phyloP scores from a whole-genome alignment of 23 tunicate genomes.

The Clavelina lepadiformis region DNA sequence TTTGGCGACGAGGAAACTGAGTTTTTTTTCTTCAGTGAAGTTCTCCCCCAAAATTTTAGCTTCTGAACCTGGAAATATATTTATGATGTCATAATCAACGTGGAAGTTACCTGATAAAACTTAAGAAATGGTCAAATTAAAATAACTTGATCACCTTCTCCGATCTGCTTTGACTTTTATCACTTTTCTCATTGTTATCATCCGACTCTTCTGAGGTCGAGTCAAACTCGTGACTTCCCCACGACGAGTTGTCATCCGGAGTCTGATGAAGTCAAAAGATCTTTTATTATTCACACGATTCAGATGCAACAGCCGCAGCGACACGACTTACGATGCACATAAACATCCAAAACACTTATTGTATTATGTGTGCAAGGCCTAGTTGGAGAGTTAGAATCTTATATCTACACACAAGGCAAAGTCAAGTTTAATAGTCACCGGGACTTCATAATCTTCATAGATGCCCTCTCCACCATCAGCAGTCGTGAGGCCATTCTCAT shows the following conservation, averaged over 20 bases:
- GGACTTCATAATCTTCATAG: not conserved
- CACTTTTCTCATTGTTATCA: slow-evolving; percentile 10
- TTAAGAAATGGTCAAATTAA: no score
- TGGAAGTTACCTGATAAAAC: no score
- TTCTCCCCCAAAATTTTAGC: slow-evolving; percentile 53
- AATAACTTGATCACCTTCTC: no score
- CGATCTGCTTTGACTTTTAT: slow-evolving; percentile 3
- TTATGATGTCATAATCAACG: no score
- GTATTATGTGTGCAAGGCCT: not conserved
- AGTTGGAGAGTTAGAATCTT: not conserved
- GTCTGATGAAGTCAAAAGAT: slow-evolving; percentile 14
- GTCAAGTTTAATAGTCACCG: not conserved
- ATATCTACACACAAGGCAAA: not conserved
- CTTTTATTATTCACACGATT: no score
- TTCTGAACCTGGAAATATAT: slow-evolving; percentile 25
- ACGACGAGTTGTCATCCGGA: slow-evolving; percentile 36
- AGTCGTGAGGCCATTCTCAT: not conserved
- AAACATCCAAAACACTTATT: slow-evolving; percentile 4
- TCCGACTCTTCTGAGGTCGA: slow-evolving; percentile 39
- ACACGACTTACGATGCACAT: no score
- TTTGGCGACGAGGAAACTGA: slow-evolving; percentile 15
- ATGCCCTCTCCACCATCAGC: not conserved
- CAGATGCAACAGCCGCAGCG: no score
- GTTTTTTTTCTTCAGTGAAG: slow-evolving; percentile 45
- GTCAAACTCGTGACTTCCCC: slow-evolving; percentile 64